These are phyloP conservation scores for Ecdyonurus torrentis DNA, from an alignment of 2,888 invertebrate genomes.

Conservation along the genomic window DNA sequence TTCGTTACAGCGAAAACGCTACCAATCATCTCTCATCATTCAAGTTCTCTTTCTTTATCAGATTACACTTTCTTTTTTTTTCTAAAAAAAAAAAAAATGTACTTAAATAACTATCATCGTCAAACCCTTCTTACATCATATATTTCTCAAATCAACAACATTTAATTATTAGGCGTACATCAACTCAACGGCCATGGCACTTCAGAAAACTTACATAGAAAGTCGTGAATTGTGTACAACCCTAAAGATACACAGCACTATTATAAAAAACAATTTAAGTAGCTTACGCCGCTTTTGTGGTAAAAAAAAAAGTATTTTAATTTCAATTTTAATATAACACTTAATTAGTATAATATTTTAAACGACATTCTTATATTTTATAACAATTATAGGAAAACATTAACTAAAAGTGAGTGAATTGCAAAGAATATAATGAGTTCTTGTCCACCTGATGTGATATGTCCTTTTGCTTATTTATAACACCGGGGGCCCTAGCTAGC, in stretches of 20 bases:
- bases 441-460: too few relatives aligned
- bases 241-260: conserved; percentile 6
- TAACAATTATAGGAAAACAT: too few relatives aligned
- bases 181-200: conserved; percentile 10
- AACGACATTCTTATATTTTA: too few relatives aligned
- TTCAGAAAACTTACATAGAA: conserved; percentile 9
- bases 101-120: background rate
- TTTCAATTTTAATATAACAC: background rate
- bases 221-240: conserved; percentile 5
- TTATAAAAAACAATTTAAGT: conserved; percentile 6
- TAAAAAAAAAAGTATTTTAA: background rate
- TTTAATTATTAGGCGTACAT: conserved; percentile 5
- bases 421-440: too few relatives aligned
- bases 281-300: conserved; percentile 4
- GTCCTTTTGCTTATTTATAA: too few relatives aligned
- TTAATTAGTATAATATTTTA: too few relatives aligned
- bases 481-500: background rate
- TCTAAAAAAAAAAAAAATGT: too few relatives aligned
- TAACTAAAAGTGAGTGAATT: too few relatives aligned
- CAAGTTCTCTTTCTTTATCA: conserved; percentile 10
- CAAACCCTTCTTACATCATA: background rate
- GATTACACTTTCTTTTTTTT: conserved; percentile 7
- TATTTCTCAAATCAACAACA: background rate
- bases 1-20: conserved; percentile 10
- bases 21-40: conserved; percentile 2